phyloP scores from a whole-genome alignment of 2,888 invertebrate species.

The Chalcosyrphus nemorum region DNA sequence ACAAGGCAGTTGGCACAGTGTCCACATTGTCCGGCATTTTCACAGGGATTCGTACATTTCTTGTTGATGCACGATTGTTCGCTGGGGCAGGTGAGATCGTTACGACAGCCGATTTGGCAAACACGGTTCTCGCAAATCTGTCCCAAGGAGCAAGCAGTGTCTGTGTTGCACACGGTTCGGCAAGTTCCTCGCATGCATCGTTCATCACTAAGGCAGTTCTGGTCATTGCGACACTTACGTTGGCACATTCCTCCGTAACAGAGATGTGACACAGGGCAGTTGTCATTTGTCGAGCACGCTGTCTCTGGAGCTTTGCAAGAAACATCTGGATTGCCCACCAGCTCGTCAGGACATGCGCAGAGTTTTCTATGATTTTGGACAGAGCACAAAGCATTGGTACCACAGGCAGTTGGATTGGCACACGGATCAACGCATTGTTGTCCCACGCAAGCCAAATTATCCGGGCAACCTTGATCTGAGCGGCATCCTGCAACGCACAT shows the following conservation, averaged over 20 bases:
- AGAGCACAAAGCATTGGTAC: slow-evolving; percentile 90
- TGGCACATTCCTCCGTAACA: slow-evolving; percentile 92
- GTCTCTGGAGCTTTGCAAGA: slow-evolving; percentile 88
- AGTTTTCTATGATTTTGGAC: slow-evolving; percentile 88
- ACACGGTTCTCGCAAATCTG: slow-evolving; percentile 94
- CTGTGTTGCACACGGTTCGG: slow-evolving; percentile 92
- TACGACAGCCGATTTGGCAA: slow-evolving; percentile 93
- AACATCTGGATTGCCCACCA: slow-evolving; percentile 89
- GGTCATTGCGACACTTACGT: slow-evolving; percentile 90
- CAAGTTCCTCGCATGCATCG: slow-evolving; percentile 92
- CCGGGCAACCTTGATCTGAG: slow-evolving; percentile 89
- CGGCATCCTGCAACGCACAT: slow-evolving; percentile 92
- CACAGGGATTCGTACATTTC: slow-evolving; percentile 91
- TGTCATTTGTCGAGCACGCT: slow-evolving; percentile 85
- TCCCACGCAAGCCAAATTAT: slow-evolving; percentile 88
- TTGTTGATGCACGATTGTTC: slow-evolving; percentile 91
- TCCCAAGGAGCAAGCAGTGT: slow-evolving; percentile 89
- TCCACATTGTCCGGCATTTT: slow-evolving; percentile 88
- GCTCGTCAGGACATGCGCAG: slow-evolving; percentile 88
- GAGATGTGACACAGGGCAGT: slow-evolving; percentile 87
- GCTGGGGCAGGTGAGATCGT: slow-evolving; percentile 89
- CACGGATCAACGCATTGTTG: slow-evolving; percentile 92
- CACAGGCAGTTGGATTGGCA: slow-evolving; percentile 89
- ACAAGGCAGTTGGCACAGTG: slow-evolving; percentile 92
- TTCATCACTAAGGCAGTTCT: slow-evolving; percentile 92